These are phyloP conservation scores for Melinaea menophilus DNA, from an alignment of 2,888 invertebrate genomes.

Conservation along the genomic window DNA sequence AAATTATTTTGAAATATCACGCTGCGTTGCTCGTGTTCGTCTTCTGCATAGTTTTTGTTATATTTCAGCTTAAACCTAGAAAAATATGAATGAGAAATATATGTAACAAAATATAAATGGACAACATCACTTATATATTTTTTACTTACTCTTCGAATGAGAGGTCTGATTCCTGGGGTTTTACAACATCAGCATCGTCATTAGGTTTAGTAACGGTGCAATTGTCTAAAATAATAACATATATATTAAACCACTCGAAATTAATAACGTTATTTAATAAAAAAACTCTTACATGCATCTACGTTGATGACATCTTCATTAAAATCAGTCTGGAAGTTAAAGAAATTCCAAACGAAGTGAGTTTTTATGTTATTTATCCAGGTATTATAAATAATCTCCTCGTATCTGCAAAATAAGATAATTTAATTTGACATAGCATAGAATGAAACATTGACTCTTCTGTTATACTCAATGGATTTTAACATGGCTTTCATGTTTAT, in stretches of 20 bases:
- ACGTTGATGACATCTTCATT: slow-evolving; percentile 37
- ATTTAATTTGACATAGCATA: neutral
- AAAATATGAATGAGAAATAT: neutral
- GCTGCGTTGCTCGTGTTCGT: slow-evolving; percentile 44
- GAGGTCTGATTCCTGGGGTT: neutral
- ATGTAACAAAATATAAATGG: neutral
- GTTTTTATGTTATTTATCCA: slow-evolving; percentile 43
- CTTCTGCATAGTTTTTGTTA: slow-evolving; percentile 39
- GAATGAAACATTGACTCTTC: neutral
- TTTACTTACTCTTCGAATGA: neutral
- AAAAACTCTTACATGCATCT: slow-evolving; percentile 38
- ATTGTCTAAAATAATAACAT: slow-evolving; percentile 21
- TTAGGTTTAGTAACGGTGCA: slow-evolving; percentile 28
- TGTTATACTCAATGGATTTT: neutral
- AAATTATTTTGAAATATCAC: slow-evolving; percentile 43
- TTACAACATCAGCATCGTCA: slow-evolving; percentile 36
- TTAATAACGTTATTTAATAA: neutral
- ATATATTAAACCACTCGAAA: neutral
- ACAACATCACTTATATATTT: neutral
- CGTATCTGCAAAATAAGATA: slow-evolving; percentile 43
- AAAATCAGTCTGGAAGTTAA: slow-evolving; percentile 39
- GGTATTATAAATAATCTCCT: slow-evolving; percentile 41
- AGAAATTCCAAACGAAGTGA: slow-evolving; percentile 53
- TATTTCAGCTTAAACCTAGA: slow-evolving; percentile 42
- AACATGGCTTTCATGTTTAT: too few relatives aligned